A percentile compares a stretch with the other conserved stretches of the same genome.
Conservation (phyloP, 2,888 invertebrate genomes). For the Brachycybe producta region DNA sequence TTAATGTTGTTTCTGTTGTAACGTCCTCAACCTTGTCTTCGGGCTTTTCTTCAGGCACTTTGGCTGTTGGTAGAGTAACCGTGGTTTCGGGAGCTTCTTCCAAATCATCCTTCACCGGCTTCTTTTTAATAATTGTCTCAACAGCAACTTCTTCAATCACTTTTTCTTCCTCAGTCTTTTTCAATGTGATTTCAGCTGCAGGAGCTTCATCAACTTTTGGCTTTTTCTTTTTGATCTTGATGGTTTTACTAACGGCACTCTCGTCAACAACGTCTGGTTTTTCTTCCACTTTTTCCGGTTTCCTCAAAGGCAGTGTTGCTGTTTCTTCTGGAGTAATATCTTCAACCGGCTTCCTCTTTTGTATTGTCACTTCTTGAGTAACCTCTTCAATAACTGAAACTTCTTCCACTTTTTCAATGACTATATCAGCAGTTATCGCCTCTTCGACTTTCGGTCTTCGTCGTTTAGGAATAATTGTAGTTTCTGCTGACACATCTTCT, state of each 20-base stretch:
- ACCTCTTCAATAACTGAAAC: conserved; percentile 8
- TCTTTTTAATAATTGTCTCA: conserved; percentile 24
- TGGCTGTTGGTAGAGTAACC: neutral
- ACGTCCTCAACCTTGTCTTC: conserved; percentile 15
- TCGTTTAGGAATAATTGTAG: conserved; percentile 15
- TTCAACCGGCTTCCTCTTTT: conserved; percentile 7
- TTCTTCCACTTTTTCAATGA: conserved; percentile 9
- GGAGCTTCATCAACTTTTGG: conserved; percentile 6
- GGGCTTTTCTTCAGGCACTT: conserved; percentile 1
- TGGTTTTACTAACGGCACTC: neutral
- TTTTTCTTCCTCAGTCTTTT: conserved; percentile 2
- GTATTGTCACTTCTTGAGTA: neutral
- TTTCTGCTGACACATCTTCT: conserved; percentile 10
- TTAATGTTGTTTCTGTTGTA: conserved; percentile 1
- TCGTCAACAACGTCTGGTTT: conserved; percentile 12
- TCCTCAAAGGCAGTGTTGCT: conserved; percentile 1
- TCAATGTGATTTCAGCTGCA: conserved; percentile 1
- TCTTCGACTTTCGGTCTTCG: conserved; percentile 8
- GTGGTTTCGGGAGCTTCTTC: conserved; percentile 11
- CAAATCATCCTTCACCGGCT: conserved; percentile 1
- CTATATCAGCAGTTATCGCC: neutral
- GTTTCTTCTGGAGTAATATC: conserved; percentile 16
- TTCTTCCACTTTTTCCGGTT: conserved; percentile 5
- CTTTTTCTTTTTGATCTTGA: conserved; percentile 4
- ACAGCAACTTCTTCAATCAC: conserved; percentile 10